Base-by-base conservation (phyloP, 2,888 invertebrate species). In the Deroplatys truncata region DNA sequence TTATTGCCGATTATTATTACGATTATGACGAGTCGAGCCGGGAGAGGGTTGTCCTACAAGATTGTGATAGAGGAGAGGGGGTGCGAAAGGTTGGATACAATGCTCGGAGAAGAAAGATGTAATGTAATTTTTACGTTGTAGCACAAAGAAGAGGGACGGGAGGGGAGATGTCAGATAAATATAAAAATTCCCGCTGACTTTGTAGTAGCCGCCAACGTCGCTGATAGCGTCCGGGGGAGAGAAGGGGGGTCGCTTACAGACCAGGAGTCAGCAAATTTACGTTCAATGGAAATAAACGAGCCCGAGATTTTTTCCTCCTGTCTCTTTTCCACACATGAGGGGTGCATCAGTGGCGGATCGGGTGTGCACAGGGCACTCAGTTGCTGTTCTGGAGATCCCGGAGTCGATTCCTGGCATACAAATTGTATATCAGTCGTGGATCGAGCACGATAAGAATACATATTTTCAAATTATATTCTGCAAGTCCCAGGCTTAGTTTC, bases 111-210 rank as follows among this genome's bases (percentile, higher is more conserved):
- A 87, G 86, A 88, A 89, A 88, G 88, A 89, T 90, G 88, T 85
- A 88, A 88, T 89, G 90, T 90, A 90, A 90, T 90, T 90, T 90
- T 86, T 89, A 89, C 87, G 85, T 84, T 88, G 89, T 88, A 83
- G 89, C 88, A 90, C 88, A 90, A 90, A 90, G 87, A 29, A 29
- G 25, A 85, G 49, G 43, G 49, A 56, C 9, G 49, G 28, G 49
- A 8, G n/a, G n/a, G 85, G 35, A 87, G 87, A 90, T 86, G 86
- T 84, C 28, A 90, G 90, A 90, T 90, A 90, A 90, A 90, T 90
- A 90, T 90, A 90, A 90, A 90, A 90, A 87, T 90, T 90, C 90
- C 82, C 89, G 90, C 90, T 90, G 90, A 90, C 90, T 90, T 88
- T 28, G 90, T 89, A 88, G 72, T 85, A 82, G 87, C 56, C 28